Conservation (phyloP, 2,888 invertebrate species). For the Acleris cristana region DNA sequence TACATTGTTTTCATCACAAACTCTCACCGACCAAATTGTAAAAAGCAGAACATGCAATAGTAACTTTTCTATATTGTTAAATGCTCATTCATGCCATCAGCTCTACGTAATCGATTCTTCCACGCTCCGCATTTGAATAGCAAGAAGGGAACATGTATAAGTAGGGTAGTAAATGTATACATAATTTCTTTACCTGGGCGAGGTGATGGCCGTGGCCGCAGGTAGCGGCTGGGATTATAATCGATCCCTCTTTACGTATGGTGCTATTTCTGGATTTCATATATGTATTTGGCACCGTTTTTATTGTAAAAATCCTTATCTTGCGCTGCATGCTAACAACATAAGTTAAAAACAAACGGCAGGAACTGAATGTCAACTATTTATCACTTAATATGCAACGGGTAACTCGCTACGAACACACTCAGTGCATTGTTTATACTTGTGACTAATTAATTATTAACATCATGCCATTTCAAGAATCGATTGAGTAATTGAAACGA, state of each 20-base stretch:
- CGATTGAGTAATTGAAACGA: too few relatives aligned
- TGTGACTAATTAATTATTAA: too few relatives aligned
- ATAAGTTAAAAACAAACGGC: too few relatives aligned
- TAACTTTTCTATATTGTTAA: constrained; percentile 43
- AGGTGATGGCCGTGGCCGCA: constrained; percentile 63
- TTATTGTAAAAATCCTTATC: not conserved
- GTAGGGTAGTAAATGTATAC: constrained; percentile 52
- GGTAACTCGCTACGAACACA: too few relatives aligned
- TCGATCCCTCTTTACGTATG: constrained; percentile 54
- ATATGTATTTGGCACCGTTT: not conserved
- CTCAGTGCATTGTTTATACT: too few relatives aligned
- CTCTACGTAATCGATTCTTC: constrained; percentile 47
- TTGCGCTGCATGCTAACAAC: too few relatives aligned
- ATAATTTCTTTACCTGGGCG: constrained; percentile 71
- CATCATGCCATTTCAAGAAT: too few relatives aligned
- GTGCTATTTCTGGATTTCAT: constrained; percentile 34
- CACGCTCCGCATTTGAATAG: constrained; percentile 49
- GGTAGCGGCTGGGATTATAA: constrained; percentile 72
- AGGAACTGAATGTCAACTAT: too few relatives aligned
- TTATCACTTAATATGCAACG: too few relatives aligned
- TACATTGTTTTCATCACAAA: constrained; percentile 41
- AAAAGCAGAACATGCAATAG: constrained; percentile 12
- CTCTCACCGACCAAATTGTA: not conserved
- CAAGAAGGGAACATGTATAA: constrained; percentile 50
- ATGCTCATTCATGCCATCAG: constrained; percentile 53